Base-by-base conservation (phyloP, 2,797 vertebrate genomes). In the Catamblyrhynchus diadema region DNA sequence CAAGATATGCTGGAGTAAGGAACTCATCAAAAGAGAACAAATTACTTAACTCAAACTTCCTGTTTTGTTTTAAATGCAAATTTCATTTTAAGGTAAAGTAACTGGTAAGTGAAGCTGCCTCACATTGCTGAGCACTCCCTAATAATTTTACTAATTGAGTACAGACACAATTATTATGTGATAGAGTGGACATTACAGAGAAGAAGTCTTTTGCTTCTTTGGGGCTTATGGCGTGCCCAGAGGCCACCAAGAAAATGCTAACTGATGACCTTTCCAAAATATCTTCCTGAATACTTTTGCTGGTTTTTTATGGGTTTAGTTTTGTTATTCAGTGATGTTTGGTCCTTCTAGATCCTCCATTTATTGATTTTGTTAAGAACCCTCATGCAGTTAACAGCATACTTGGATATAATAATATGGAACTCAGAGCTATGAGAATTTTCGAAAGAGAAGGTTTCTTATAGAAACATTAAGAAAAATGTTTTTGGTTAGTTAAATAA, bases 51-150 rank as follows among this genome's bases (percentile, higher is more conserved):
- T 86, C 20, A 65, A 88, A 45, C 44, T 54, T 33, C 42, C 22
- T 93, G 67, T 86, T 37, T 33, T 50, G 75, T 74, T 82, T 65
- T 72, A 45, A 91, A 85, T 14, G 32, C 41, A 82, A 78, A 94
- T 81, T 66, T 73, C 0, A 53, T 90, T 87, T 85, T 66, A 81
- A 82, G 39, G 13, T 53, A 53, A 70, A 77, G 4, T 65, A 78
- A 59, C 7, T 18, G 19, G 8, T 65, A 47, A 30, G 13, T 67
- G 56, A 54, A 88, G 4, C 21, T 54, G 18, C 42, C 17, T 86
- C 39, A 70, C 33, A 50, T 21, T 61, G 17, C 22, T 78, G 27
- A 53, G 47, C 4, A 20, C 21, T 70, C 8, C 5, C 8, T 88
- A 18, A 25, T 62, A 79, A 67, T 39, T 87, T 47, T 35, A 37